phyloP scores from a whole-genome alignment of 2,888 invertebrate genomes.

The Drosophila borborema region DNA sequence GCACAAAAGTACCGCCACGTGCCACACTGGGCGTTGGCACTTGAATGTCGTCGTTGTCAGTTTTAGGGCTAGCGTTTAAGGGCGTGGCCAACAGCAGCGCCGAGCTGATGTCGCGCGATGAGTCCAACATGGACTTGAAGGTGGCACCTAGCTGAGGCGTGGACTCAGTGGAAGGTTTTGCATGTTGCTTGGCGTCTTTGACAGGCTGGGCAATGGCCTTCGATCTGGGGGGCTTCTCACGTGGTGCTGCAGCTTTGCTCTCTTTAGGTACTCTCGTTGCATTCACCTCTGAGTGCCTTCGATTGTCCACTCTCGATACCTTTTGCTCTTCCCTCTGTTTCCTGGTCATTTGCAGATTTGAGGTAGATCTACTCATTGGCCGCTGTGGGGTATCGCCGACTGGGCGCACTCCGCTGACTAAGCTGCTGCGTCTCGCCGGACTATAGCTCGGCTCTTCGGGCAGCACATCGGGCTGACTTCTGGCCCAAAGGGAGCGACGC shows the following conservation, averaged over 20 bases:
- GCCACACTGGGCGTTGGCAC: slow-evolving; percentile 36
- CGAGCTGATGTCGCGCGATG: slow-evolving; percentile 36
- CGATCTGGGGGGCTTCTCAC: not conserved
- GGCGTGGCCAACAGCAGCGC: slow-evolving; percentile 41
- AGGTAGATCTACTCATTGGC: slow-evolving; percentile 34
- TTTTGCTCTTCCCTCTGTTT: not conserved
- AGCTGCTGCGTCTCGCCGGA: slow-evolving; percentile 38
- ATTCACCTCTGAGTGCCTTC: not conserved
- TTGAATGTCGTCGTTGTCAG: slow-evolving; percentile 10
- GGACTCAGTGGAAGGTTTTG: not conserved
- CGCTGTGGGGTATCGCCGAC: slow-evolving; percentile 3
- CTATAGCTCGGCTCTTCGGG: slow-evolving; percentile 47
- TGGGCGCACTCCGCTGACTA: slow-evolving; percentile 19
- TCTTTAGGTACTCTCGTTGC: not conserved
- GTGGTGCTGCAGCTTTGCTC: not conserved
- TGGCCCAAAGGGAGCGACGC: slow-evolving; percentile 51
- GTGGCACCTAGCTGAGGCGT: slow-evolving; percentile 8
- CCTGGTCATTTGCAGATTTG: slow-evolving; percentile 16
- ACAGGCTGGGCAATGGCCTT: not conserved
- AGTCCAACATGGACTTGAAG: slow-evolving; percentile 30
- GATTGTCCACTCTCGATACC: not conserved
- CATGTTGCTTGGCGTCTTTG: not conserved
- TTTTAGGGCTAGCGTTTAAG: slow-evolving; percentile 13
- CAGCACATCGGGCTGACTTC: slow-evolving; percentile 49
- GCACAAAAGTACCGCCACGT: slow-evolving; percentile 41